phyloP scores from a whole-genome alignment of 2,888 invertebrate genomes.

The Ochropleura leucogaster region DNA sequence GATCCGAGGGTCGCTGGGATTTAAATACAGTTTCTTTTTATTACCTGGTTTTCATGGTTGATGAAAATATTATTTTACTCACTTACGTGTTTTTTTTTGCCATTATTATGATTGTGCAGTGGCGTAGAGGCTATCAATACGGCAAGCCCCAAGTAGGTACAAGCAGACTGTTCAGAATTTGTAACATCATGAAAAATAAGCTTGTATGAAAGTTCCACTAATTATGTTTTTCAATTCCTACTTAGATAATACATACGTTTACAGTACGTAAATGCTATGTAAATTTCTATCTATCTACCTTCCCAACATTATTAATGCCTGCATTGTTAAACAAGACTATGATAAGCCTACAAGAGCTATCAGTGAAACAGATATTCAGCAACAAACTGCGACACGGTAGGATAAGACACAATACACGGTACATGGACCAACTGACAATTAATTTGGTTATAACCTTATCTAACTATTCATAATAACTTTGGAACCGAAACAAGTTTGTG shows the following conservation, averaged over 20 bases:
- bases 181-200: too few species aligned
- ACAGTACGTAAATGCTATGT: background rate
- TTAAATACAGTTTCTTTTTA: background rate
- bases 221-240: background rate
- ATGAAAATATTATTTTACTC: background rate
- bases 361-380: conserved; percentile 25
- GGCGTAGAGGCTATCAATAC: too few species aligned
- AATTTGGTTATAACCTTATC: conserved; percentile 45
- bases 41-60: background rate
- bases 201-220: too few species aligned
- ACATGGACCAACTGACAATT: conserved; percentile 41
- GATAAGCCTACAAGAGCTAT: conserved; percentile 33
- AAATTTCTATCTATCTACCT: background rate
- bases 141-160: too few species aligned
- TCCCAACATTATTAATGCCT: conserved; percentile 5
- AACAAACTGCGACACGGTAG: conserved; percentile 15
- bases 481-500: conserved; percentile 38
- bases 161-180: too few species aligned
- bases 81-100: background rate
- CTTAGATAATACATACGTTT: background rate
- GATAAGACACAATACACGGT: conserved; percentile 40
- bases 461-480: conserved; percentile 30
- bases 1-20: background rate
- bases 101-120: too few species aligned
- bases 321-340: conserved; percentile 7